Base-by-base conservation (phyloP, 64 coral and sea anemone genomes). In the Stylophora pistillata region DNA sequence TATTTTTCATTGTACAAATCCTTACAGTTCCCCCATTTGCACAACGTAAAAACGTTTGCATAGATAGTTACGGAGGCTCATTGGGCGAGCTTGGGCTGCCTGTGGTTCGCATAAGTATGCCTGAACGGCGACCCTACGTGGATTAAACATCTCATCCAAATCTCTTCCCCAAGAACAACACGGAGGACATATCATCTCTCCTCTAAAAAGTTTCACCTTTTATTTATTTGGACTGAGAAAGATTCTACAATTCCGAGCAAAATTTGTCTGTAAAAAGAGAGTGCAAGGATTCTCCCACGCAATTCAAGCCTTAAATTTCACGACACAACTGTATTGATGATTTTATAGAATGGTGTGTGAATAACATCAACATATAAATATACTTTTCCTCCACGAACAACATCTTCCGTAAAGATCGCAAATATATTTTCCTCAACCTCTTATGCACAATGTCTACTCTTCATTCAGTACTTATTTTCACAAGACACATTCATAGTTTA, bases 321-420 rank as follows among this genome's bases (percentile, higher is more conserved):
- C 63, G 0, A 66, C 3, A n/a, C 21, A n/a, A 23, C 20, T n/a
- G 9, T 9, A 18, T 76, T 76, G 16, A 76, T 53, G 41, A 23
- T 71, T 23, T 71, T 7, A 27, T 28, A 28, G 18, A 21, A 27
- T 21, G 75, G 3, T 18, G 15, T 13, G 47, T 78, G 47, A 29
- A 78, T 30, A n/a, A 30, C 26, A 30, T 31, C 27, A 59, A 56
- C 25, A 26, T 23, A 76, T 76, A 76, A 76, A 76, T 76, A 76
- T 15, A 76, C 73, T 76, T 53, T 21, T 76, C 17, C n/a, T 17
- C 2, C 23, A 21, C 37, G 7, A 21, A 53, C 77, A 21, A 53
- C 77, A 31, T 2, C 53, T 58, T 60, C 77, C 75, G 25, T 15
- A 55, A 78, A 18, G 34, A 21, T 1, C 34, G 47, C n/a, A 68